Evolutionary conservation across 2,888 invertebrate genomes (phyloP).

Genomic region (Stramonita haemastoma): DNA sequence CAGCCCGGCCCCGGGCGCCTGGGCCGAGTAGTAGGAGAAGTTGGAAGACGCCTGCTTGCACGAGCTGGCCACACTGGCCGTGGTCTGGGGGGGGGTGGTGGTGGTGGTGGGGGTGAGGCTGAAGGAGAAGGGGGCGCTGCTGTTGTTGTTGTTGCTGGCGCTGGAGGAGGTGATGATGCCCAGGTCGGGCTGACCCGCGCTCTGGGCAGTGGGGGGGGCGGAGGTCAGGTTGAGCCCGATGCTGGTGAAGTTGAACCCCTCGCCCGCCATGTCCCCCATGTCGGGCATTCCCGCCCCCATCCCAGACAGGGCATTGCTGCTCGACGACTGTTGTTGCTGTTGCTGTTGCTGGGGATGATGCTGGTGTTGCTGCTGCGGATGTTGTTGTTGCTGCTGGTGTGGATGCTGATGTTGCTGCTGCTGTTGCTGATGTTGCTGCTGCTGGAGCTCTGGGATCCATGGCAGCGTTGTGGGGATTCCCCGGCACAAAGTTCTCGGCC

Average conservation of each 20-base stretch:
- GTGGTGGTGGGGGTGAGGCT: conserved; percentile 55
- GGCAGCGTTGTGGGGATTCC: background rate
- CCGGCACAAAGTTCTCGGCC: conserved; percentile 42
- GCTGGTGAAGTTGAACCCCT: conserved; percentile 66
- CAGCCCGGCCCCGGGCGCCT: conserved; percentile 45
- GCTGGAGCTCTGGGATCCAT: conserved; percentile 20
- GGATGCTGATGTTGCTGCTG: conserved; percentile 37
- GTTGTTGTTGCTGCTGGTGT: conserved; percentile 12
- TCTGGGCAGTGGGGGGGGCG: conserved; percentile 48
- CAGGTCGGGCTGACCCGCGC: conserved; percentile 49
- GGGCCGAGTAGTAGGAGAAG: conserved; percentile 60
- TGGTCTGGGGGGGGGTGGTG: conserved; percentile 45
- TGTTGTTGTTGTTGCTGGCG: background rate
- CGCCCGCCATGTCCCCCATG: conserved; percentile 52
- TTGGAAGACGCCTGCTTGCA: conserved; percentile 53
- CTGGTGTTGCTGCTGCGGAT: conserved; percentile 34
- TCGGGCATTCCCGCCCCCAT: conserved; percentile 52
- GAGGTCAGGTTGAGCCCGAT: conserved; percentile 67
- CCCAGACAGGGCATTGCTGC: background rate
- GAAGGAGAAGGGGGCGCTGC: conserved; percentile 49
- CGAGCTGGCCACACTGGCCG: conserved; percentile 54
- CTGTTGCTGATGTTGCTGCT: conserved; percentile 33
- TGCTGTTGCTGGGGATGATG: conserved; percentile 19
- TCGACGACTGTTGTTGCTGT: background rate
- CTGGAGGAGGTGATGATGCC: conserved; percentile 20